phyloP scores from a whole-genome alignment of 2,888 invertebrate species.

The Venustoraphidia nigricollis region DNA sequence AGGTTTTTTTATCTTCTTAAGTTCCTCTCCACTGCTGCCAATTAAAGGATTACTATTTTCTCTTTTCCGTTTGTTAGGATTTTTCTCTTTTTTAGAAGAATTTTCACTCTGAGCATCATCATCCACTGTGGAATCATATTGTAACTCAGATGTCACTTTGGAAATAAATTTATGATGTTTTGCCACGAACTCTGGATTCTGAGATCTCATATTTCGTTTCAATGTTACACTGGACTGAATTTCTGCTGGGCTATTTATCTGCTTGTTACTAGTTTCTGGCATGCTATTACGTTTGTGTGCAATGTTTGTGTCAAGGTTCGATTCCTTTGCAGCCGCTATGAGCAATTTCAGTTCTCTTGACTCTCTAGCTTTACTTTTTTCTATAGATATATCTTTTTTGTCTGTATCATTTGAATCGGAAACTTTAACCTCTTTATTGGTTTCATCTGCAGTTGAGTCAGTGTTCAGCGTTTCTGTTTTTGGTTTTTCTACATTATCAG shows the following conservation, averaged over 20 bases:
- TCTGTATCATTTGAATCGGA: too few species aligned
- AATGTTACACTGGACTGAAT: slow-evolving; percentile 8
- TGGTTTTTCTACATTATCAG: too few species aligned
- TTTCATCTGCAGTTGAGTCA: too few species aligned
- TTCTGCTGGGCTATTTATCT: slow-evolving; percentile 23
- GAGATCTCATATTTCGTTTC: slow-evolving; percentile 40
- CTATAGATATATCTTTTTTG: neutral
- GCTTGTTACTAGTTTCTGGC: slow-evolving; percentile 17
- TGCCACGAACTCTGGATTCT: slow-evolving; percentile 44
- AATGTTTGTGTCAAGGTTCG: slow-evolving; percentile 40
- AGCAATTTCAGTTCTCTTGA: slow-evolving; percentile 41
- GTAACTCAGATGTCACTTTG: slow-evolving; percentile 28
- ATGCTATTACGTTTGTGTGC: slow-evolving; percentile 29
- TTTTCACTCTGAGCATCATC: slow-evolving; percentile 21
- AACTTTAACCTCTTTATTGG: too few species aligned
- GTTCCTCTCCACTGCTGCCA: slow-evolving; percentile 13
- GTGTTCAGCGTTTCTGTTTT: too few species aligned
- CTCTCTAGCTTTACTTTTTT: slow-evolving; percentile 26
- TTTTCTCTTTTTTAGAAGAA: neutral
- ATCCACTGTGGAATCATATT: slow-evolving; percentile 13
- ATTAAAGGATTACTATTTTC: slow-evolving; percentile 18
- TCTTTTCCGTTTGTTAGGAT: slow-evolving; percentile 17
- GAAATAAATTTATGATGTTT: slow-evolving; percentile 44
- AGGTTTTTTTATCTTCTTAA: slow-evolving; percentile 13
- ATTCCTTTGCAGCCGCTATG: slow-evolving; percentile 49